Evolutionary conservation across 2,113 vertebrate genomes (phyloP), one percentile per base, ranked within the genome.

Genomic region (Engraulis encrasicolus): DNA sequence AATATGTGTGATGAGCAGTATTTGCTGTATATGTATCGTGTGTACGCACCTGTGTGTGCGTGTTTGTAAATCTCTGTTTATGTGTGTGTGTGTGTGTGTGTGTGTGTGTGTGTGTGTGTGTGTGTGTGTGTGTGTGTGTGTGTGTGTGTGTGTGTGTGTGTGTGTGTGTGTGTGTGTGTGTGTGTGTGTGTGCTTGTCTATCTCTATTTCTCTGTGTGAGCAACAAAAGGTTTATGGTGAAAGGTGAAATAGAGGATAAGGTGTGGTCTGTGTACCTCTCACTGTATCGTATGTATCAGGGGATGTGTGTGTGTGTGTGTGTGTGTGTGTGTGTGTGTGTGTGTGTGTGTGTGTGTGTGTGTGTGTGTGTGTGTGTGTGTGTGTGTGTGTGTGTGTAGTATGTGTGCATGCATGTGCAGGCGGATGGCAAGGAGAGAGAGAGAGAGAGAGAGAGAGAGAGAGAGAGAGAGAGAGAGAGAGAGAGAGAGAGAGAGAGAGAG

Each of bases 221-320:
- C n/a, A n/a, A n/a, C n/a, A n/a, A n/a, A 74, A 34, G 9, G n/a
- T 66, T 74, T 74, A 74, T 74, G 66, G 66, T 74, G 27, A 36
- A 23, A 27, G 40, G 80, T 82, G 78, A 71, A 79, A 52, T 79
- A 52, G 74, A 52, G 37, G 74, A 23, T 66, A 20, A 78, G 38
- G 31, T 19, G 36, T 71, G 2, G 81, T 31, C 23, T 81, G 54
- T 27, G 31, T 61, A 31, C 31, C 17, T 81, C 2, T 11, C 31
- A 23, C 27, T 50, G 14, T 78, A n/a, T 23, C 23, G 45, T 50
- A 23, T 9, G 34, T 81, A 50, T 45, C 3, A 5, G 40, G 40
- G 40, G 9, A 45, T 66, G 7, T 66, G 58, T 12, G 58, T 66
- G 23, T 31, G 1, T 36, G 27, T 74, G 12, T 74, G 12, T 74